Percentiles rank a stretch among this genome's conserved stretches.
Conservation (phyloP, 2,113 vertebrate species). For the Phylloscopus trochilus region DNA sequence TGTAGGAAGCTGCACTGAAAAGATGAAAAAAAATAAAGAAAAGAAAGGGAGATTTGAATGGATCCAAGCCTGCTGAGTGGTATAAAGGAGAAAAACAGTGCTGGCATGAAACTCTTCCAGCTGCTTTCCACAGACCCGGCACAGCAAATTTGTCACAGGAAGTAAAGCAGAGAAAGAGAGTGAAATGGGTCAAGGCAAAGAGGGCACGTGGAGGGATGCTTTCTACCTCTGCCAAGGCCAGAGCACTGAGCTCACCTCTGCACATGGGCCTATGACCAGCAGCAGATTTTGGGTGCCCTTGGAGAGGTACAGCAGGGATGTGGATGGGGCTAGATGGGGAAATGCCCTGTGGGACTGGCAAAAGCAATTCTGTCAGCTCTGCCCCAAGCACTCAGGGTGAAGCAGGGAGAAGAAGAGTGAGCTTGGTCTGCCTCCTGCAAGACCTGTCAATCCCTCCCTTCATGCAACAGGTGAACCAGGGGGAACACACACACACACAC, state of each 20-base stretch:
- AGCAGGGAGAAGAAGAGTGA: neutral
- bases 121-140: neutral
- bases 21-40: neutral
- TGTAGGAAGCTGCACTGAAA: neutral
- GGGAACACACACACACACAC: too few species aligned
- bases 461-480: neutral
- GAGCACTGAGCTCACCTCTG: neutral
- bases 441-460: neutral
- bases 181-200: neutral
- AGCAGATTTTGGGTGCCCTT: accelerated
- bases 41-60: neutral
- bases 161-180: neutral
- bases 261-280: accelerated
- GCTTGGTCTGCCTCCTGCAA: neutral
- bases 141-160: neutral
- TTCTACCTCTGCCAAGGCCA: neutral
- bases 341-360: neutral
- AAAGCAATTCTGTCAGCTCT: neutral
- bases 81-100: neutral
- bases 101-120: neutral
- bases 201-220: neutral
- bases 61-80: neutral
- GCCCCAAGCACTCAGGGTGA: accelerated
- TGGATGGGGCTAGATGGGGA: neutral
- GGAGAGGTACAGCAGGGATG: accelerated